Evolutionary conservation across 2,797 vertebrate species (phyloP), one percentile per base, ranked within the genome.

Genomic region (Eulemur mongoz): DNA sequence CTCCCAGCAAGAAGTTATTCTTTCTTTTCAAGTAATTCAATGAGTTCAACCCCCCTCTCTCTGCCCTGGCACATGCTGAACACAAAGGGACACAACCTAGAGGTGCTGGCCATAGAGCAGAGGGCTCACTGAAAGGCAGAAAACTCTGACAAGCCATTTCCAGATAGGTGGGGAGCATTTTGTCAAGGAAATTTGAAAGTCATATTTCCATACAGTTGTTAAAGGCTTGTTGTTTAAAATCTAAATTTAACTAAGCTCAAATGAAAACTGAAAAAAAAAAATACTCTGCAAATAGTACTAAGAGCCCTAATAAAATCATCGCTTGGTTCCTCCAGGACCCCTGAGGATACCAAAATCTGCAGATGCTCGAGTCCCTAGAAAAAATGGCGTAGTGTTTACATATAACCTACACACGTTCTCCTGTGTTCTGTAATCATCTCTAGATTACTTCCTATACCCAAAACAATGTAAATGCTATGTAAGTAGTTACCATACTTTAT

Each of bases 191-290:
- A 88, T 54, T 13, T 63, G 23, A 67, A 88, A 88, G 27, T 40
- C 18, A 14, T 38, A 70, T 73, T 87, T 80, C 32, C 43, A 69
- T 12, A 89, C 14, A 57, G 15, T 54, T 78, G 17, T 86, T 89
- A 90, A 93, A 86, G 59, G 13, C 5, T 65, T 63, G 25, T 72
- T 69, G 40, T 43, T 83, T 93, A 83, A 96, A 75, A 80, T 87
- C 52, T 72, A 76, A 76, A 86, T 90, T 73, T 87, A n/a, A n/a
- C n/a, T n/a, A 81, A 92, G 38, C 14, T 72, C 63, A 84, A 76
- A 48, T 57, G 14, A 81, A 89, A 94, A 79, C 65, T 80, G 23
- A 23, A 43, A 48, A 73, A 57, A 23, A 48, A 57, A 20, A 69
- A 82, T 65, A 35, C 8, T 4, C 35, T 91, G 15, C 67, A 82